Percentiles rank a stretch among this genome's conserved stretches.
Evolutionary conservation across 2,888 invertebrate species (phyloP).

Genomic region (Achlya flavicornis): DNA sequence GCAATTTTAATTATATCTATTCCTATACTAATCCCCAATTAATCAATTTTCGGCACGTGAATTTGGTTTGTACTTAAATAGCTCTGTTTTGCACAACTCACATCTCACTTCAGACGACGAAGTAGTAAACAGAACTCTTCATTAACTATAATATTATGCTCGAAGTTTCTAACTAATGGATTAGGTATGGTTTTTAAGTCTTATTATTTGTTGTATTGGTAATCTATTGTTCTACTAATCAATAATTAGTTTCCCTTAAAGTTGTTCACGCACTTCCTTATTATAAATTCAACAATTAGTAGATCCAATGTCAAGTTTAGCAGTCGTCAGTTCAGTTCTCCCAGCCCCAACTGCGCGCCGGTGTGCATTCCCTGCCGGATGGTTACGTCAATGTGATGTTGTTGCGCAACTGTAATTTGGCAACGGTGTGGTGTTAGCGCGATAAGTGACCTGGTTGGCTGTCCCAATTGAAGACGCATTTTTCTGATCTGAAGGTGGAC

Average conservation of each 20-base stretch:
- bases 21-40: too few species aligned
- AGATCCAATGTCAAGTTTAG: not conserved
- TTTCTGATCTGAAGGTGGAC: not conserved
- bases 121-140: too few species aligned
- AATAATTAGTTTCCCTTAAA: not conserved
- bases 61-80: too few species aligned
- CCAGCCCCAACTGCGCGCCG: conserved; percentile 23
- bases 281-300: not conserved
- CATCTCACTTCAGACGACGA: too few species aligned
- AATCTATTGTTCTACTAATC: too few species aligned
- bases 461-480: conserved; percentile 28
- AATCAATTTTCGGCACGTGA: too few species aligned
- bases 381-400: conserved; percentile 39
- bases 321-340: not conserved
- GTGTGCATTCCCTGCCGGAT: conserved; percentile 24
- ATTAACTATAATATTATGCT: too few species aligned
- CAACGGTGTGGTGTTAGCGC: conserved; percentile 42
- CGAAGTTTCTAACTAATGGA: too few species aligned
- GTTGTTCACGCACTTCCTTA: not conserved
- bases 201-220: too few species aligned
- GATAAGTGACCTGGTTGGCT: conserved; percentile 36
- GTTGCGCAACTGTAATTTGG: conserved; percentile 66
- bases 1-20: too few species aligned
- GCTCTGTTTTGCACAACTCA: too few species aligned
- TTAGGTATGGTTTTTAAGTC: too few species aligned